A percentile compares a stretch with the other conserved stretches of the same genome.
Evolutionary conservation across 2,113 vertebrate species (phyloP).

Genomic region (Charadrius vociferus): DNA sequence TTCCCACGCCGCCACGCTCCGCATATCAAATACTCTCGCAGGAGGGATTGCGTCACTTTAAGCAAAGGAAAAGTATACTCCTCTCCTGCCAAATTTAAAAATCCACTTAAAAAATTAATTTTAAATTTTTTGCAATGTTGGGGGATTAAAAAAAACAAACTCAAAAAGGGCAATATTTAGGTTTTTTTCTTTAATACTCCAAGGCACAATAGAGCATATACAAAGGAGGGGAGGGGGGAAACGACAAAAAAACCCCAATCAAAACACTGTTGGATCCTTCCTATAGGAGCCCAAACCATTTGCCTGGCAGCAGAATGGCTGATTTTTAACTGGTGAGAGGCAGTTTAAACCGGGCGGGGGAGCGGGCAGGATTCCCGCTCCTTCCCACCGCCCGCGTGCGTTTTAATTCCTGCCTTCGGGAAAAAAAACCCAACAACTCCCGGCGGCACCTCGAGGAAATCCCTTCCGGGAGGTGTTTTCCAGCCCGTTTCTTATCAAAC

Average conservation of each 20-base stretch:
- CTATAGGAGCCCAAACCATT: slow-evolving; percentile 44
- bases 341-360: background rate
- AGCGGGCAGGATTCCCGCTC: slow-evolving; percentile 12
- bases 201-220: slow-evolving; percentile 33
- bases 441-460: background rate
- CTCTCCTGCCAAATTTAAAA: slow-evolving; percentile 19
- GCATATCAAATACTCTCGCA: background rate
- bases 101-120: background rate
- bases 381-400: background rate
- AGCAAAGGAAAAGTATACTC: slow-evolving; percentile 4
- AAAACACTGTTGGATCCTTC: slow-evolving; percentile 49
- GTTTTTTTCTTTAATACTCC: background rate
- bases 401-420: background rate
- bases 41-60: background rate
- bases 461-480: background rate
- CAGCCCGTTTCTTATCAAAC: background rate
- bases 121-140: background rate
- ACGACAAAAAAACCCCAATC: background rate
- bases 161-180: background rate
- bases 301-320: slow-evolving; percentile 49
- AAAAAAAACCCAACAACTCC: background rate
- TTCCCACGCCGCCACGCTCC: background rate
- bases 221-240: background rate
- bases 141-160: background rate
- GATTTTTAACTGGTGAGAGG: slow-evolving; percentile 50